Evolutionary conservation across 2,113 vertebrate species (phyloP).

Genomic region (Tamias sibiricus): DNA sequence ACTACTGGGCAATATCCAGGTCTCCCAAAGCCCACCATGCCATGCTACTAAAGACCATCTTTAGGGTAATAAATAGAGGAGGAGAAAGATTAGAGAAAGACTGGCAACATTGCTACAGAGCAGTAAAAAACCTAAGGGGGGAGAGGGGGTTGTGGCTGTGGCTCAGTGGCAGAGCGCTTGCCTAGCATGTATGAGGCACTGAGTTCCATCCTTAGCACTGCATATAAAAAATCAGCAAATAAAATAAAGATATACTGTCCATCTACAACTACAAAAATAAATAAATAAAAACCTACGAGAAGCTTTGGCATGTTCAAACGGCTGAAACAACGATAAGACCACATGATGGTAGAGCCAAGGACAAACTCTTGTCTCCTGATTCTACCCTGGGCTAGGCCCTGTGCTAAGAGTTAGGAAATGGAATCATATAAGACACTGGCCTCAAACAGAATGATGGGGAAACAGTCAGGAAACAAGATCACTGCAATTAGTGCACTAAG

Average conservation of each 20-base stretch:
- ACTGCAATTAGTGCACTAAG: constrained; percentile 19
- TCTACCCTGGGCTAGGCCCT: neutral
- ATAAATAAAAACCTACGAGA: neutral
- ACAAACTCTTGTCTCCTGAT: neutral
- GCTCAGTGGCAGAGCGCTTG: too few relatives aligned
- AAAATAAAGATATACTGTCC: too few relatives aligned
- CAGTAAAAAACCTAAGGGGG: neutral
- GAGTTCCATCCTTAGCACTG: too few relatives aligned
- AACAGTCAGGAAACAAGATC: neutral
- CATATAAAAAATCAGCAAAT: too few relatives aligned
- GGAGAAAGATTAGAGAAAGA: neutral
- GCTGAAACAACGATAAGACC: constrained; percentile 13
- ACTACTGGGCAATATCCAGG: neutral
- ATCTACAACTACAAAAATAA: too few relatives aligned
- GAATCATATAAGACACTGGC: neutral
- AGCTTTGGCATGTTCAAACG: neutral
- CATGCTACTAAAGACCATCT: neutral
- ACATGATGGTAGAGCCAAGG: neutral
- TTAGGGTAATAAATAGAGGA: neutral
- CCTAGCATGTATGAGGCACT: too few relatives aligned
- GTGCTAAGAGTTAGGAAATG: neutral
- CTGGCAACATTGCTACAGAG: neutral
- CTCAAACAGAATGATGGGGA: neutral
- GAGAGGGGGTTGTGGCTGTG: too few relatives aligned
- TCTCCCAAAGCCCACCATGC: neutral